Conservation (phyloP, 1,140 invertebrate genomes). For the Anastrepha ludens region DNA sequence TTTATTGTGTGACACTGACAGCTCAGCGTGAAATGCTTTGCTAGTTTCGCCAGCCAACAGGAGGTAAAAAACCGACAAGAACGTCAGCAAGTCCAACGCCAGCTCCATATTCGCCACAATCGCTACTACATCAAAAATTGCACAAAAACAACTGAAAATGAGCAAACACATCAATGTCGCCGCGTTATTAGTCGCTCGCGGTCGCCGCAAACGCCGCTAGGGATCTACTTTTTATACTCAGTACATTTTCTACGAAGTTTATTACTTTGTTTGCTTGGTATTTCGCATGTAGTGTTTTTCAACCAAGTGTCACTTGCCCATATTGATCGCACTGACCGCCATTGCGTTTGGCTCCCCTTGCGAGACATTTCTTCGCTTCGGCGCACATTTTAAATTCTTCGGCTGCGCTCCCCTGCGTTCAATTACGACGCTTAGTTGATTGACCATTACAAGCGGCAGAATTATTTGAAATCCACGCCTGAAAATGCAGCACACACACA, state of each 20-base stretch:
- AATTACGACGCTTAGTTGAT: slow-evolving; percentile 8
- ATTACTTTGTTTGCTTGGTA: slow-evolving; percentile 30
- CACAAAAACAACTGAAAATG: neutral
- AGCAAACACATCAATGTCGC: slow-evolving; percentile 33
- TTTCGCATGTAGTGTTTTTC: neutral
- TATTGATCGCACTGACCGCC: neutral
- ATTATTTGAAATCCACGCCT: slow-evolving; percentile 45
- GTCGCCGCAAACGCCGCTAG: slow-evolving; percentile 9
- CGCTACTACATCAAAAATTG: neutral
- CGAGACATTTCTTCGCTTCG: neutral
- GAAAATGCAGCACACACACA: neutral
- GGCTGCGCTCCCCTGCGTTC: slow-evolving; percentile 3
- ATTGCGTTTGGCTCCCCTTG: neutral
- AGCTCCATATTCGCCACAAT: slow-evolving; percentile 8
- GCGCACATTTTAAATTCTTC: slow-evolving; percentile 4
- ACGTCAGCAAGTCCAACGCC: neutral
- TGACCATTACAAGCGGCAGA: neutral
- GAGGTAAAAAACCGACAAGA: neutral
- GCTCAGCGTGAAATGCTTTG: slow-evolving; percentile 57
- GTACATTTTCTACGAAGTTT: slow-evolving; percentile 43
- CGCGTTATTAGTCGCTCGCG: slow-evolving; percentile 10
- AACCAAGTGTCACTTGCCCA: neutral
- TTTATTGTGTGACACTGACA: slow-evolving; percentile 58
- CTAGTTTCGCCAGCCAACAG: neutral
- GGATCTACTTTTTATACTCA: neutral